Conservation (phyloP, 1,140 invertebrate species). For the Zophobas atratus region DNA sequence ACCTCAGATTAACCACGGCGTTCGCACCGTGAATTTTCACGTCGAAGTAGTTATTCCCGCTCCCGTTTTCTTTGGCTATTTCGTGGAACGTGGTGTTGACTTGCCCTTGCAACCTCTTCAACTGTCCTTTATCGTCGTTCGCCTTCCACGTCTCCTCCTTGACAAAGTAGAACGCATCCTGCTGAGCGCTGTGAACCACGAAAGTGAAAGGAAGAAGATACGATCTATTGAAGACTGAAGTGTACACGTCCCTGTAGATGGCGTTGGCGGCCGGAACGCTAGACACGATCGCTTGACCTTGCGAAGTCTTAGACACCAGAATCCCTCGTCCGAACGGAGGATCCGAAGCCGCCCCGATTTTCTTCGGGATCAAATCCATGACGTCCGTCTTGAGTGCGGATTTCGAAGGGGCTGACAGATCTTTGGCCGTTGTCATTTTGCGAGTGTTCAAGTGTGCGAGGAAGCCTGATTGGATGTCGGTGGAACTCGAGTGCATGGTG, state of each 20-base stretch:
- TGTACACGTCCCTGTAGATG: constrained; percentile 93
- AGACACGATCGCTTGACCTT: constrained; percentile 87
- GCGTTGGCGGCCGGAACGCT: constrained; percentile 89
- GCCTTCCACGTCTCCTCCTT: constrained; percentile 92
- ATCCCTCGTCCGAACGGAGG: constrained; percentile 94
- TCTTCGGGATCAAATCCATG: constrained; percentile 78
- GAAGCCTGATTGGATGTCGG: constrained; percentile 84
- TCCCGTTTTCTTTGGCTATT: constrained; percentile 78
- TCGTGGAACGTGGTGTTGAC: constrained; percentile 96
- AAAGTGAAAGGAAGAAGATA: constrained; percentile 91
- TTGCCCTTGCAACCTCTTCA: constrained; percentile 90
- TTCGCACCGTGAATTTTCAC: constrained; percentile 89
- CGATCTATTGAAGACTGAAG: constrained; percentile 94
- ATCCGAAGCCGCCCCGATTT: constrained; percentile 83
- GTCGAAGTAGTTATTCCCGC: constrained; percentile 80
- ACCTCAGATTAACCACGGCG: constrained; percentile 87
- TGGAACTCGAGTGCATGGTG: constrained; percentile 71
- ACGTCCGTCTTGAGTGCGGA: constrained; percentile 83
- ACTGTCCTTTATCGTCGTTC: constrained; percentile 87
- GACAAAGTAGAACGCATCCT: constrained; percentile 96
- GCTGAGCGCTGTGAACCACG: constrained; percentile 88
- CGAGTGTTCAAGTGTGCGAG: constrained; percentile 82
- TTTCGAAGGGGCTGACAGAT: constrained; percentile 80
- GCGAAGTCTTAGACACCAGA: constrained; percentile 84
- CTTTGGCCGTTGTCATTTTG: constrained; percentile 80